Evolutionary conservation across 1,140 invertebrate genomes (phyloP).

Genomic region (Drosophila sproati): DNA sequence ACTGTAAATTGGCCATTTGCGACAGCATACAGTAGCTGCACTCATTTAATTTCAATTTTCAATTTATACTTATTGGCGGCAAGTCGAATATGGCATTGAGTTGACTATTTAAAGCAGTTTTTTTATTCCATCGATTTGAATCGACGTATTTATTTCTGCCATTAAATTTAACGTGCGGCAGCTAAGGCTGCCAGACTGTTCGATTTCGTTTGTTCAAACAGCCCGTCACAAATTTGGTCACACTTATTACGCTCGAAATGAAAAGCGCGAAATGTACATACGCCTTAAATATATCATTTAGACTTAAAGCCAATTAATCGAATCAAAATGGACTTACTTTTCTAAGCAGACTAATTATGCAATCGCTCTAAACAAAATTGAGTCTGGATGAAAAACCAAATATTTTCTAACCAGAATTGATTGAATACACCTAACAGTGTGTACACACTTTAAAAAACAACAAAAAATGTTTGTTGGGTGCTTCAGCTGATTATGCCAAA

Average conservation of each 20-base stretch:
- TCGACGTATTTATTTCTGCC: background rate
- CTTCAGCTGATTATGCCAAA: background rate
- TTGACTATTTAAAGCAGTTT: background rate
- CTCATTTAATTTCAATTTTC: conserved; percentile 53
- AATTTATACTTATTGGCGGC: conserved; percentile 31
- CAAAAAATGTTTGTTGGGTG: background rate
- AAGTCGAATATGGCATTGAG: background rate
- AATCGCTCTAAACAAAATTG: background rate
- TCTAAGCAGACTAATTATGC: background rate
- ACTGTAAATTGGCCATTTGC: conserved; percentile 30
- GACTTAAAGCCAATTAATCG: background rate
- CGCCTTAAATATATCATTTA: background rate
- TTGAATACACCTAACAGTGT: conserved; percentile 8
- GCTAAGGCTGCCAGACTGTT: conserved; percentile 6
- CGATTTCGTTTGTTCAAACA: too few species aligned
- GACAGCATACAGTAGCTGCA: conserved; percentile 36
- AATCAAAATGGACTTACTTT: background rate
- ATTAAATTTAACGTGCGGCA: background rate
- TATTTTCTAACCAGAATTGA: background rate
- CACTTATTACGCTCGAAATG: conserved; percentile 2
- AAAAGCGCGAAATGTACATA: background rate
- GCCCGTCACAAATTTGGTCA: background rate
- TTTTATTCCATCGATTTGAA: background rate
- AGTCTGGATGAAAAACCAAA: background rate
- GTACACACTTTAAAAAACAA: conserved; percentile 6